phyloP scores from a whole-genome alignment of 2,888 invertebrate genomes.

The Paralinhomoeus sp. region DNA sequence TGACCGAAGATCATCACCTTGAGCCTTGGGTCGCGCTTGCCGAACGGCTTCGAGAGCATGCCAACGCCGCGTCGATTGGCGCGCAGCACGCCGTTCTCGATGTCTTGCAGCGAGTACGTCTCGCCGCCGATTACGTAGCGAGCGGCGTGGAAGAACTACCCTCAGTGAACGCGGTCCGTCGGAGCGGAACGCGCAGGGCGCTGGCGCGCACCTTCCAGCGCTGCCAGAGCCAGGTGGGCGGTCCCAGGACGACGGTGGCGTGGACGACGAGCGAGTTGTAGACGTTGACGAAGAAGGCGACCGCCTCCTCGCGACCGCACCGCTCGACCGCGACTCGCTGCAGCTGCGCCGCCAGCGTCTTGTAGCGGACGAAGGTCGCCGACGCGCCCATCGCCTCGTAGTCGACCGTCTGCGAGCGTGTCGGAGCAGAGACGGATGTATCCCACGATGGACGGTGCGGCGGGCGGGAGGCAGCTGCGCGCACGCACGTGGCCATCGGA shows the following conservation, averaged over 20 bases:
- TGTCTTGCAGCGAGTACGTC: slow-evolving; percentile 31
- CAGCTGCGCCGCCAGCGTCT: slow-evolving; percentile 24
- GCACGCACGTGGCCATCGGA: slow-evolving; percentile 23
- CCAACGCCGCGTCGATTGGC: slow-evolving; percentile 30
- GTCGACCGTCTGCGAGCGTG: slow-evolving; percentile 22
- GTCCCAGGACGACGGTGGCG: slow-evolving; percentile 28
- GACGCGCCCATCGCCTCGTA: slow-evolving; percentile 27
- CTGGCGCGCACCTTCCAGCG: slow-evolving; percentile 25
- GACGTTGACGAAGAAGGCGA: slow-evolving; percentile 33
- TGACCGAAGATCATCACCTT: slow-evolving; percentile 13
- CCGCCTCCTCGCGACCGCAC: slow-evolving; percentile 23
- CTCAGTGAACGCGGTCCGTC: slow-evolving; percentile 2
- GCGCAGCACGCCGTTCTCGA: slow-evolving; percentile 32
- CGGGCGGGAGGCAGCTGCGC: background rate
- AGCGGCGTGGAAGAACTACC: slow-evolving; percentile 31
- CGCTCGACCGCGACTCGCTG: slow-evolving; percentile 10
- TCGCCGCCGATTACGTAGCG: slow-evolving; percentile 31
- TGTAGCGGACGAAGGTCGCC: slow-evolving; percentile 25
- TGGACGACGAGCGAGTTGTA: slow-evolving; percentile 33
- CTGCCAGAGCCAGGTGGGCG: slow-evolving; percentile 29
- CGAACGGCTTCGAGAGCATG: slow-evolving; percentile 29
- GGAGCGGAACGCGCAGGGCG: background rate
- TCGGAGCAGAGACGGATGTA: background rate
- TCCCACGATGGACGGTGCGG: background rate
- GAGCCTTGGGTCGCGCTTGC: slow-evolving; percentile 27